These are phyloP conservation scores for Pseudochromis fuscus DNA, from an alignment of 2,797 vertebrate species.

Conservation along the genomic window DNA sequence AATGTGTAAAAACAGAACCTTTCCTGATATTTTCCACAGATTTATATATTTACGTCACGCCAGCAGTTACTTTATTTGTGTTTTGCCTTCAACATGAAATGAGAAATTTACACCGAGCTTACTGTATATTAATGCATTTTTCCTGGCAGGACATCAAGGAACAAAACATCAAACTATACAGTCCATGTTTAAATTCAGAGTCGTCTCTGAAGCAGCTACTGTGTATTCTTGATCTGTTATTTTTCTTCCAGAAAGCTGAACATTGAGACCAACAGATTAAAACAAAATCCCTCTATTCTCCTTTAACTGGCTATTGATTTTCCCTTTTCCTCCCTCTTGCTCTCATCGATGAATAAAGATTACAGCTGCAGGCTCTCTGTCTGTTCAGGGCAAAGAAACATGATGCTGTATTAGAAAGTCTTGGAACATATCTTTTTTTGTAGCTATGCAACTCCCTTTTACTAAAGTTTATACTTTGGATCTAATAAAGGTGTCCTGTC, in stretches of 20 bases:
- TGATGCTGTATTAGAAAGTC: neutral
- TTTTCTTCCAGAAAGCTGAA: conserved; percentile 27
- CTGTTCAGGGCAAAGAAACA: conserved; percentile 4
- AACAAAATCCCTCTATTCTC: conserved; percentile 5
- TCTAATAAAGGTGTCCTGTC: too few relatives aligned
- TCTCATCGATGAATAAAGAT: conserved; percentile 19
- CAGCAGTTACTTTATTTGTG: too few relatives aligned
- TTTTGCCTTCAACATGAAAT: too few relatives aligned
- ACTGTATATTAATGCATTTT: too few relatives aligned
- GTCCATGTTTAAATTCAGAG: too few relatives aligned
- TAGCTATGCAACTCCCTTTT: neutral
- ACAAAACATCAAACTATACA: too few relatives aligned
- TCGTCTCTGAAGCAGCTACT: neutral
- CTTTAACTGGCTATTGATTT: conserved; percentile 33
- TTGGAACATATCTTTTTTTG: neutral
- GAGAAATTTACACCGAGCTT: too few relatives aligned
- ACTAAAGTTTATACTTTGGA: too few relatives aligned
- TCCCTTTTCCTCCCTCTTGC: neutral
- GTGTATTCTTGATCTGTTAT: conserved; percentile 6
- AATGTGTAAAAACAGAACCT: too few relatives aligned
- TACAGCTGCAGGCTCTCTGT: conserved; percentile 9
- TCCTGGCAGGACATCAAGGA: too few relatives aligned
- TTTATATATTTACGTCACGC: too few relatives aligned
- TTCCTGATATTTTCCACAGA: too few relatives aligned
- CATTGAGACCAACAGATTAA: conserved; percentile 12